Evolutionary conservation across 2,888 invertebrate genomes (phyloP), one percentile per base, ranked within the genome.

Genomic region (Agrochola circellaris): DNA sequence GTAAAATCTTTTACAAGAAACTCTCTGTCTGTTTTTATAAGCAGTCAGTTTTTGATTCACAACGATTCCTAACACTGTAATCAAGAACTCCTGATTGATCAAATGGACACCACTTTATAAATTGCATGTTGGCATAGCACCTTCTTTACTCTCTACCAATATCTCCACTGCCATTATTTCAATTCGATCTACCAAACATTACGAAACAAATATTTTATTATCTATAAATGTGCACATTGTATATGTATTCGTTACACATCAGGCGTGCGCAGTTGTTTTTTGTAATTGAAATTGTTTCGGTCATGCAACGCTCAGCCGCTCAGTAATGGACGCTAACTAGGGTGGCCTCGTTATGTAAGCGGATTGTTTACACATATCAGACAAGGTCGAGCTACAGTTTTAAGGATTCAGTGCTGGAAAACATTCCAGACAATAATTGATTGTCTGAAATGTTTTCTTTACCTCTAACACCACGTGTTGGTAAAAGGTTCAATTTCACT

Each of bases 301-400:
- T 91, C 93, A 93, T 92, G 93, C 92, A 90, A 93, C 89, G 85
- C 60, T 81, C 56, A 73, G 82, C 51, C 58, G 89, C 88, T 92
- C 90, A 88, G 84, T 89, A 90, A 90, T 90, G 89, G 88, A 86
- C 85, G 82, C 89, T 89, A 90, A 90, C 86, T 88, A 89, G 88
- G 89, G 88, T 89, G 93, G 89, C 94, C 95, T 95, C 90, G 92
- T 94, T 93, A 93, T 91, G 91, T 93, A 93, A 94, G 84, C 84
- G 83, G 89, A 93, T 93, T 93, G 93, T 93, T 93, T 93, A 91
- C 91, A 92, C 91, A 93, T 91, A 85, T 81, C 79, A 86, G 81
- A 90, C 94, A 94, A 94, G 94, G 94, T 92, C 93, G 88, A 83
- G 83, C 77, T 86, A 86, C 88, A 86, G 86, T 88, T 87, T 89